Conservation (phyloP, 2,113 vertebrate genomes). For the Eptesicus fuscus region DNA sequence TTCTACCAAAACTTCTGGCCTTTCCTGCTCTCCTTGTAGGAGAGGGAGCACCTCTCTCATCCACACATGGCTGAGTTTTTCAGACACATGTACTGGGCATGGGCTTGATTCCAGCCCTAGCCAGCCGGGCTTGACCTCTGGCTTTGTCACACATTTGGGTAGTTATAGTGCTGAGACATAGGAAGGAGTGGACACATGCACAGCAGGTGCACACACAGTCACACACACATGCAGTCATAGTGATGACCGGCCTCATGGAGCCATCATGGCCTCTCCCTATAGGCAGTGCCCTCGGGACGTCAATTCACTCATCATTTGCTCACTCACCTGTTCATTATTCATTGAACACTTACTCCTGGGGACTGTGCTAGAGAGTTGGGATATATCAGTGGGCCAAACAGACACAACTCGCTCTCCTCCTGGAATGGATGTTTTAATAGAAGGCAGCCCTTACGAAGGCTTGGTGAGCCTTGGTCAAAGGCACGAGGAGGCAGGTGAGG, state of each 20-base stretch:
- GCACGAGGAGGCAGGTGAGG: background rate
- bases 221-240: background rate
- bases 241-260: background rate
- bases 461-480: background rate
- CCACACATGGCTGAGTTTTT: no score
- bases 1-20: background rate
- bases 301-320: background rate
- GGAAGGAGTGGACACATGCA: no score
- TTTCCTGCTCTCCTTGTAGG: background rate
- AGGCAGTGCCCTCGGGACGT: background rate
- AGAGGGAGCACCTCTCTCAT: background rate
- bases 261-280: background rate
- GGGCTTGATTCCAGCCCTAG: background rate
- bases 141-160: rapidly evolving
- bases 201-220: rapidly evolving
- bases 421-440: background rate
- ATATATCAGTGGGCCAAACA: background rate
- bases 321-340: background rate
- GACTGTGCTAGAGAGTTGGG: background rate
- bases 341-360: background rate
- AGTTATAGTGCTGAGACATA: background rate
- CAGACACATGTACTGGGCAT: background rate
- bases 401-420: background rate
- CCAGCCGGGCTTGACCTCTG: rapidly evolving
- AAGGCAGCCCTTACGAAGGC: background rate